These are phyloP conservation scores for Diceros bicornis DNA, from an alignment of 2,797 vertebrate genomes.

Conservation along the genomic window DNA sequence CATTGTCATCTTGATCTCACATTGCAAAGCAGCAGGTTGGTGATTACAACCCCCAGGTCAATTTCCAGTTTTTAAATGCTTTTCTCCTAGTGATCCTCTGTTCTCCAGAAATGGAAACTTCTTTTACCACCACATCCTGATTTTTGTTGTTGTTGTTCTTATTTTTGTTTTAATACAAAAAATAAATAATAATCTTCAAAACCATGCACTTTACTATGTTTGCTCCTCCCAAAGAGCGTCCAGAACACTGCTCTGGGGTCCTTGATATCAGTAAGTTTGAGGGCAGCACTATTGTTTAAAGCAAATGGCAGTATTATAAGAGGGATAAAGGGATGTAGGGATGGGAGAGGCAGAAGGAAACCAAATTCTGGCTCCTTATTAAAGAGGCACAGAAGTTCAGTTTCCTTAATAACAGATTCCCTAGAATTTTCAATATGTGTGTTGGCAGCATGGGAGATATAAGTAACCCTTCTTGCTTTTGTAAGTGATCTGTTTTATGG, in stretches of 20 bases:
- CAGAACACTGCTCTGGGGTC: not conserved
- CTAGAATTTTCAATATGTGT: not conserved
- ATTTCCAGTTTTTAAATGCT: not conserved
- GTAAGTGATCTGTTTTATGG: not conserved
- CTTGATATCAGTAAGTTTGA: not conserved
- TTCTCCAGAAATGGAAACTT: not conserved
- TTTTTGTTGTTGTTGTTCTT: not conserved
- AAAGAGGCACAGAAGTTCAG: not conserved
- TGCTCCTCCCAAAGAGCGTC: not conserved
- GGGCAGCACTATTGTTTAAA: not conserved
- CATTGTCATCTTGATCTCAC: not conserved
- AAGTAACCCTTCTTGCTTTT: not conserved
- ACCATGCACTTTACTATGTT: not conserved
- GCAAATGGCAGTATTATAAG: not conserved
- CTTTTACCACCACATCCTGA: not conserved
- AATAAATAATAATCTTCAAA: not conserved
- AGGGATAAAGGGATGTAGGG: not conserved
- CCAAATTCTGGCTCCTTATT: not conserved
- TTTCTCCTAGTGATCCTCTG: not conserved
- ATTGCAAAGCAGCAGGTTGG: not conserved
- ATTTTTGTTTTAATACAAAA: not conserved
- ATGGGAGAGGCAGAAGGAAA: not conserved
- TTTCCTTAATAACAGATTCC: not conserved
- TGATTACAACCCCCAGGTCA: not conserved
- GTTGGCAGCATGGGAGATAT: accelerated